Base-by-base conservation (phyloP, 1,140 invertebrate genomes). In the Papilio dardanus region DNA sequence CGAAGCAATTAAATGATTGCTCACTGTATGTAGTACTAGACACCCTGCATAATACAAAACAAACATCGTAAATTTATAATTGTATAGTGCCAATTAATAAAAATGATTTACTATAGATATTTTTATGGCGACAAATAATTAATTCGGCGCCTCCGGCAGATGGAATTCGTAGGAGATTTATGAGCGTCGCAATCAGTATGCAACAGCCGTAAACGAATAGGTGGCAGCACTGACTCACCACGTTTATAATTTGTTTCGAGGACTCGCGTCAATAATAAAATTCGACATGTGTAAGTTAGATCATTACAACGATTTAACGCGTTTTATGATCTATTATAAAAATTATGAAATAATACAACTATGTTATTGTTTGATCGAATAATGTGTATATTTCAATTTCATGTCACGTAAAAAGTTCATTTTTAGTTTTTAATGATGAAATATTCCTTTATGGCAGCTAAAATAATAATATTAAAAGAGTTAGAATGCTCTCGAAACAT, bases 241-340 rank as follows among this genome's bases (percentile, higher is more conserved):
- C 30, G 67, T 69, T 68, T 68, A 69, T 30, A 42, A 42, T 42
- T 69, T 40, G 37, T 28, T 14, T 40, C 67, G 67, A 35, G 65
- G 65, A 37, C 67, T 24, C 6, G 33, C 42, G 24, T 69, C 35
- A 40, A 69, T 68, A 68, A 68, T 40, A 69, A 69, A 68, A 68
- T 54, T 62, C 16, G 54, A 69, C 67, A 69, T 14, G 67, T 69
- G 67, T 69, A 35, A 19, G 16, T 35, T 35, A 12, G 8, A 69
- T 40, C 37, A 69, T 69, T 24, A 69, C 28, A 33, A 67, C 4
- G 35, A 40, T 69, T 37, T 42, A 28, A 42, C 3, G 37, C 10
- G 10, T 69, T 69, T 69, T 69, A 69, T 69, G 10, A 69, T 69
- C 67, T 69, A 24, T 69, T 21, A 69, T 69, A 21, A 35, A 24